Evolutionary conservation across 2,888 invertebrate species (phyloP), one percentile per base, ranked within the genome.

Genomic region (Ennomos erosarius): DNA sequence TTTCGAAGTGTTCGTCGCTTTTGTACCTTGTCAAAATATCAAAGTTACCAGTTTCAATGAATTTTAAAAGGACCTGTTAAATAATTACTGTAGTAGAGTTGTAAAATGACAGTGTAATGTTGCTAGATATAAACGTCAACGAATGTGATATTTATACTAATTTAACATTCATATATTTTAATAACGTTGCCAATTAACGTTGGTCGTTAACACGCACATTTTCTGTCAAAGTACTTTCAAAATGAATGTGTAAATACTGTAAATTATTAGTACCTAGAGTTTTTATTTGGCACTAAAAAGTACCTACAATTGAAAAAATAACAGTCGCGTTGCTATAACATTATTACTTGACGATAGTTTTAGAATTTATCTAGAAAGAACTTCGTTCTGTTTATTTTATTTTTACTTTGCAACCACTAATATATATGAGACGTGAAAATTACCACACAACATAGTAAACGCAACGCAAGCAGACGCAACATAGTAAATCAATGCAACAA

Each of bases 161-260:
- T 54, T 59, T 48, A 52, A 39, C 44, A 43, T 59, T 53, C 43
- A 48, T 47, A 58, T 57, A 57, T 59, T 59, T 59, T 53, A 49
- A 47, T 53, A 59, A 54, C 45, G 45, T 39, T 36, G 34, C 50
- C 54, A 59, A 54, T 54, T 59, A 53, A 49, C 40, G 35, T 6
- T 45, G 45, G n/a, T 49, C 45, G 42, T 54, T 54, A 37, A 50
- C 59, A 59, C 59, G 59, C 49, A 59, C 54, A 40, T 59, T 54
- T 44, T 53, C 12, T 59, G 53, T 53, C 53, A 44, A 8, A 12
- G 39, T 49, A 53, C 35, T 52, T 52, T 35, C 35, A 12, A 12
- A 33, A 44, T 26, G 26, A 26, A 6, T 26, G 26, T 26, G 26
- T 26, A 26, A 26, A 26, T 26, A 6, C 26, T 26, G 3, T 26